Conservation (phyloP, 2,888 invertebrate genomes). For the Eledona agricola region DNA sequence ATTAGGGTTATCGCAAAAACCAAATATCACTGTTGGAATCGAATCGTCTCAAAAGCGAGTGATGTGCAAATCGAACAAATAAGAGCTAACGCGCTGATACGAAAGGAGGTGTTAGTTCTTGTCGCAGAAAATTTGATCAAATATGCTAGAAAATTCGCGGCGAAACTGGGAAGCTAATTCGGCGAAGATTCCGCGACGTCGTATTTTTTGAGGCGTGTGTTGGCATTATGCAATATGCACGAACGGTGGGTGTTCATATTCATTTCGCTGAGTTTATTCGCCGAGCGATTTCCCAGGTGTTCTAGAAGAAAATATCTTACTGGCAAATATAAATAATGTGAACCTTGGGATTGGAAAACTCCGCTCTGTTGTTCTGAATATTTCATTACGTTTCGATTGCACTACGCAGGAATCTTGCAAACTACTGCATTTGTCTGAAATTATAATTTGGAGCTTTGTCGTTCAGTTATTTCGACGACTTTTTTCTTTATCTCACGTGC, state of each 20-base stretch:
- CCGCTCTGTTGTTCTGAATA: constrained; percentile 43
- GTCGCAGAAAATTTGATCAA: too few species aligned
- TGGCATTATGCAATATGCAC: constrained; percentile 35
- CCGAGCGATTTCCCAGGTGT: constrained; percentile 48
- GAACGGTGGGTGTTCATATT: constrained; percentile 38
- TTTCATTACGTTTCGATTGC: constrained; percentile 47
- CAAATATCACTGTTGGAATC: constrained; percentile 11
- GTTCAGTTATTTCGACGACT: not conserved
- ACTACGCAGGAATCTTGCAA: constrained; percentile 40
- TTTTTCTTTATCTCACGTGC: not conserved
- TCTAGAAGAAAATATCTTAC: constrained; percentile 43
- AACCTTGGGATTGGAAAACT: constrained; percentile 39
- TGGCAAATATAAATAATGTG: constrained; percentile 47
- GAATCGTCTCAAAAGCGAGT: constrained; percentile 7
- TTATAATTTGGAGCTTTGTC: constrained; percentile 18
- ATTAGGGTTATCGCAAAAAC: constrained; percentile 14
- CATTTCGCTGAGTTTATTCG: constrained; percentile 44
- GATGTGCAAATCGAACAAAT: constrained; percentile 9
- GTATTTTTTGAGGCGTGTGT: too few species aligned
- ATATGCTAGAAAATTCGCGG: not conserved
- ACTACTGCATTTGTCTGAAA: constrained; percentile 39
- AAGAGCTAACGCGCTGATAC: constrained; percentile 6
- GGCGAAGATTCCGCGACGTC: not conserved
- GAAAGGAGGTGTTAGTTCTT: constrained; percentile 4
- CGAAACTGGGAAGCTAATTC: not conserved